Base-by-base conservation (phyloP, 2,888 invertebrate species). In the Lottia gigantea region DNA sequence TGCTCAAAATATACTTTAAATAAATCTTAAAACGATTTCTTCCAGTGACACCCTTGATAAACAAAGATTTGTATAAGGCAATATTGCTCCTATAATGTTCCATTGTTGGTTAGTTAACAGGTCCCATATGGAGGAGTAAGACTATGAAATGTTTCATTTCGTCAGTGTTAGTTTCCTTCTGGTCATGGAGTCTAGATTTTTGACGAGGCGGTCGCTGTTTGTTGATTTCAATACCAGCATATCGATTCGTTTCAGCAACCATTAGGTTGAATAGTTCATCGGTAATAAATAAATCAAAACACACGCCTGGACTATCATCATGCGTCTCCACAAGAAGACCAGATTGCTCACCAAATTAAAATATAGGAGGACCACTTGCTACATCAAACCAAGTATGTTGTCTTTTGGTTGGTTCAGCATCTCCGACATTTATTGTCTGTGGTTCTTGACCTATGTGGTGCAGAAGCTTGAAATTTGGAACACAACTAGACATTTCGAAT, bases 101-200 rank as follows among this genome's bases (percentile, higher is more conserved):
- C 16, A 63, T 11, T 31, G 16, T 63, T 63, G 63, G 63, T 15
- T 14, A 15, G 7, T 8, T 63, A 23, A 31, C 40, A 15, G 63
- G 63, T 63, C 63, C 63, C 40, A 63, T 63, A 23, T 19, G 63
- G 6, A 63, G 63, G 15, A 63, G 63, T 15, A 63, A 19, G 7
- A 6, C 63, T 6, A 63, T 31, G 63, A 63, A 63, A 19, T 16
- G 8, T 62, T 19, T 49, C 12, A 49, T 49, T 19, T 49, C 49
- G 7, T 16, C 49, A 16, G 49, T n/a, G 12, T 19, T n/a, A 16
- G 61, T 23, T n/a, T 62, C 16, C n/a, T 61, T 31, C 31, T 1
- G 7, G 63, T 62, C 49, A 49, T 4, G 6, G 49, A 49, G 12
- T 6, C 16, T 49, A 7, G 3, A 49, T 49, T n/a, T 49, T 49